Evolutionary conservation across 2,113 vertebrate genomes (phyloP), one percentile per base, ranked within the genome.

Genomic region (Rallus limicola): DNA sequence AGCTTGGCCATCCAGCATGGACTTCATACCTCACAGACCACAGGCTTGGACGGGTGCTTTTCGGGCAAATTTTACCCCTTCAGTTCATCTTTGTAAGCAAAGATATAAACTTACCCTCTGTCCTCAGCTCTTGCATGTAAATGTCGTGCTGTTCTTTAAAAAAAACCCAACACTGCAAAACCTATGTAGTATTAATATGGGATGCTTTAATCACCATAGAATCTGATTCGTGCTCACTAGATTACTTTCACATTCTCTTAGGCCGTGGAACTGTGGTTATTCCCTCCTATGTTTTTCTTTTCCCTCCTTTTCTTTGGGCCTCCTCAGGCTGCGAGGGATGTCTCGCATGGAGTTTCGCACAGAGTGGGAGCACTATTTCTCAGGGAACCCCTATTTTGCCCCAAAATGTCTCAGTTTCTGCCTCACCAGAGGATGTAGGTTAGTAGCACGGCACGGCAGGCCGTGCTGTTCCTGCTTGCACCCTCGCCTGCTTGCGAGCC

Each of bases 391-490:
- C 56, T 64, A 16, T 44, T 36, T 80, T 29, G 33, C 23, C 34
- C 19, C 8, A 69, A 46, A 69, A 74, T 0, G 3, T 59, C 29
- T 33, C 31, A 0, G 0, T 70, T 86, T 13, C 14, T 0, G 0
- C 36, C 36, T 42, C 17, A 12, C 29, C 18, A 11, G 59, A 74
- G 40, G 21, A 20, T 9, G 3, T 0, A 11, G 23, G 48, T 79
- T 40, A 20, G 70, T 10, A 36, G 80, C 18, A 3, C 0, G 0
- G 34, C 71, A 11, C 33, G 31, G 12, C 34, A 40, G 65, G 6
- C 44, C 5, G 26, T 58, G 31, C 86, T 71, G 28, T 29, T 63
- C 52, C 91, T 38, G 34, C 19, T 34, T 11, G 11, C 36, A 58
- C 36, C 33, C 40, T 21, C 31, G 33, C 29, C 25, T 34, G 24